These are phyloP conservation scores for Catamblyrhynchus diadema DNA, from an alignment of 2,797 vertebrate genomes.

Conservation along the genomic window DNA sequence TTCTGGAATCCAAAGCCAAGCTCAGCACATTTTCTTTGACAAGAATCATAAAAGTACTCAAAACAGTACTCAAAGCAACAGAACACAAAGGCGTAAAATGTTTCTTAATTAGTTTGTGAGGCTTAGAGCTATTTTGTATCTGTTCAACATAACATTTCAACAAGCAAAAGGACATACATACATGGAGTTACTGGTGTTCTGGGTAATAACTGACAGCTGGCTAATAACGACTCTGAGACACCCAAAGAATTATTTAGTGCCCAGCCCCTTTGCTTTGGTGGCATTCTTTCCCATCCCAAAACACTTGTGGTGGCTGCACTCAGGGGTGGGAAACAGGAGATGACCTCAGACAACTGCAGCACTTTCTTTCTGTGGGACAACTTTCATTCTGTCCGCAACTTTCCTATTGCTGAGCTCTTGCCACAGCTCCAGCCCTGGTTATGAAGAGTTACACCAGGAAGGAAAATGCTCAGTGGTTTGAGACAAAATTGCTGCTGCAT, in stretches of 20 bases:
- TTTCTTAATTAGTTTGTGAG: background rate
- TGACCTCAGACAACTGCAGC: background rate
- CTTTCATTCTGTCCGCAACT: background rate
- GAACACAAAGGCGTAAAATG: background rate
- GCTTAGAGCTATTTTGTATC: background rate
- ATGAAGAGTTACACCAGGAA: slow-evolving; percentile 30
- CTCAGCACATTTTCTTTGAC: background rate
- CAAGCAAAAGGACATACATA: background rate
- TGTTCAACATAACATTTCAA: background rate
- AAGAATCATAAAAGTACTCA: background rate
- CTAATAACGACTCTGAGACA: background rate
- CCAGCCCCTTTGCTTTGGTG: background rate
- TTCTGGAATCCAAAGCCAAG: slow-evolving; percentile 14
- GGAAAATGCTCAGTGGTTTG: slow-evolving; percentile 39
- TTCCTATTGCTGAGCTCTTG: background rate
- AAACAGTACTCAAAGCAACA: background rate
- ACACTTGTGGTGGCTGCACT: background rate
- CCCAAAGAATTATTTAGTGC: background rate
- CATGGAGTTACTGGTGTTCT: background rate
- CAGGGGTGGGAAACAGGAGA: background rate
- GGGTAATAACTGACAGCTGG: background rate
- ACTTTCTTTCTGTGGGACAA: slow-evolving; percentile 8
- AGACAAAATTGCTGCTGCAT: slow-evolving; percentile 51
- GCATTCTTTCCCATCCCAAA: slow-evolving; percentile 12
- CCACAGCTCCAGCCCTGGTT: background rate